A percentile compares a stretch with the other conserved stretches of the same genome.
Evolutionary conservation across 2,113 vertebrate species (phyloP).

Genomic region (Ivindomyrus marchei): DNA sequence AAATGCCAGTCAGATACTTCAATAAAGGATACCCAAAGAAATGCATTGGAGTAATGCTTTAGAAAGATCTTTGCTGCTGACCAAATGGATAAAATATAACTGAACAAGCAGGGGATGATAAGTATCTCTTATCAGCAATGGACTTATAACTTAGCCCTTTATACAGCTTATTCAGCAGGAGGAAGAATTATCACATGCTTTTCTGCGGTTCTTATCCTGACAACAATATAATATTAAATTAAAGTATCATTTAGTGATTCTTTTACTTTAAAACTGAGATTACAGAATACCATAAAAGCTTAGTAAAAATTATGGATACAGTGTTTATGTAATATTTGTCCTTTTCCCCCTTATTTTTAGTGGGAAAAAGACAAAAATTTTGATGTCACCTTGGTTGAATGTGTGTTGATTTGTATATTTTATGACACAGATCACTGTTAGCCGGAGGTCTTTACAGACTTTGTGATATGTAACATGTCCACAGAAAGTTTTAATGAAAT

Average conservation of each 20-base stretch:
- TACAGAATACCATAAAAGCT: not conserved
- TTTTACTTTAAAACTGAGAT: not conserved
- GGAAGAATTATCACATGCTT: not conserved
- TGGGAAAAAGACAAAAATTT: not conserved
- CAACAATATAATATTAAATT: not conserved
- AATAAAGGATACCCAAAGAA: not conserved
- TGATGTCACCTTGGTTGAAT: conserved; percentile 51
- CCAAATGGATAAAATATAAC: not conserved
- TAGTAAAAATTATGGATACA: not conserved
- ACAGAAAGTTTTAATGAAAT: conserved; percentile 57
- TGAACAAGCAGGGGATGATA: not conserved
- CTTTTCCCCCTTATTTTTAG: conserved; percentile 37
- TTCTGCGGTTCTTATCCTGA: not conserved
- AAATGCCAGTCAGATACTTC: not conserved
- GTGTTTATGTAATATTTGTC: conserved; percentile 56
- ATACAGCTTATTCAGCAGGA: not conserved
- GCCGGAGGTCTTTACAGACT: conserved; percentile 66
- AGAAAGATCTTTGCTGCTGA: not conserved
- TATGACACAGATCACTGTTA: not conserved
- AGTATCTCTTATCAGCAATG: not conserved
- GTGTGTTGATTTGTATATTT: not conserved
- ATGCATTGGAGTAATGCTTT: not conserved
- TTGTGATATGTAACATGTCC: conserved; percentile 65
- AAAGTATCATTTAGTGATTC: not conserved
- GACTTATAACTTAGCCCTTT: not conserved